These are phyloP conservation scores for Caradrina kadenii DNA, from an alignment of 2,888 invertebrate species.

Conservation along the genomic window DNA sequence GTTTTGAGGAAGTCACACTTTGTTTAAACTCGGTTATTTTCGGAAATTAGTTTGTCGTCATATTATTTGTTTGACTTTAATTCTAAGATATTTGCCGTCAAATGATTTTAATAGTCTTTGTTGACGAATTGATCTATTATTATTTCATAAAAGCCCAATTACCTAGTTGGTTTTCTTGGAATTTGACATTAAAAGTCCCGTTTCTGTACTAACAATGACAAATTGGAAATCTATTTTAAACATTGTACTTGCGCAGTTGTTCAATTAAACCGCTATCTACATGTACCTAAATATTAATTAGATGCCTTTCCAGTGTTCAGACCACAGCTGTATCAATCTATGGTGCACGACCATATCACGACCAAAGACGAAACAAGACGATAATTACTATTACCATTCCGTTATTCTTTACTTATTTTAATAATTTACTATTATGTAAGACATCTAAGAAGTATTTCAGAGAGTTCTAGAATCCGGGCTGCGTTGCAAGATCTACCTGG, in stretches of 20 bases:
- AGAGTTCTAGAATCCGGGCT: too few relatives aligned
- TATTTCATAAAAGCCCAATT: slow-evolving; percentile 34
- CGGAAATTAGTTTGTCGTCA: slow-evolving; percentile 42
- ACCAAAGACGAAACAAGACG: too few relatives aligned
- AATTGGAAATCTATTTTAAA: too few relatives aligned
- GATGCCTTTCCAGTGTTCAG: too few relatives aligned
- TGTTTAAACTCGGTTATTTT: slow-evolving; percentile 38
- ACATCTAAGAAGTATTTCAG: too few relatives aligned
- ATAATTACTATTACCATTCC: too few relatives aligned
- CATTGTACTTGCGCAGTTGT: neutral
- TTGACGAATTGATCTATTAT: slow-evolving; percentile 12
- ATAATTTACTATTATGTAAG: too few relatives aligned
- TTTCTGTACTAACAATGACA: neutral
- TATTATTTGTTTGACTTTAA: slow-evolving; percentile 33
- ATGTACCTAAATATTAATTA: too few relatives aligned
- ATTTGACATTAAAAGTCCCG: neutral
- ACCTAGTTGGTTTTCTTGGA: slow-evolving; percentile 22
- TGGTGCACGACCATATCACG: too few relatives aligned
- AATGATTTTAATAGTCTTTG: slow-evolving; percentile 25
- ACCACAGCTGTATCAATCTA: too few relatives aligned
- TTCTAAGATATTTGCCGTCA: slow-evolving; percentile 31
- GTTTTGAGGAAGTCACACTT: slow-evolving; percentile 29
- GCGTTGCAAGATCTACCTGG: too few relatives aligned
- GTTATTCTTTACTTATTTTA: too few relatives aligned
- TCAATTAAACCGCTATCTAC: neutral